Percentiles rank a stretch among this genome's conserved stretches.
Evolutionary conservation across 2,888 invertebrate genomes (phyloP).

Genomic region (Orchesellides sinensis): DNA sequence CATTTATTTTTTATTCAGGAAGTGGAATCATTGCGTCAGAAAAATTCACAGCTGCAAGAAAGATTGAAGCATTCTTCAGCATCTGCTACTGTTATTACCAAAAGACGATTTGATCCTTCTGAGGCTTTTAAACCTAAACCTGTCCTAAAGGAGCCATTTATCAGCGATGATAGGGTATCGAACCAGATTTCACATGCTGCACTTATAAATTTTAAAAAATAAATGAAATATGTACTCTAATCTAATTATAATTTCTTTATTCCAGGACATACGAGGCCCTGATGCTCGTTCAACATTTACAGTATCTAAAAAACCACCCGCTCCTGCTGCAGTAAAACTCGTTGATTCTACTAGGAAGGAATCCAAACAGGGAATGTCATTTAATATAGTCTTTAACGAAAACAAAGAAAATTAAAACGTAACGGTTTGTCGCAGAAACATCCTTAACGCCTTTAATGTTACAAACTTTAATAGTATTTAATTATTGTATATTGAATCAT

Average conservation of each 20-base stretch:
- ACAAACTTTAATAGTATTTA: no score
- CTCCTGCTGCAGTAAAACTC: not conserved
- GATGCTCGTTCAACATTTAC: constrained; percentile 33
- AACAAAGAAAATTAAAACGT: constrained; percentile 46
- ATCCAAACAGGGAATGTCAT: constrained; percentile 27
- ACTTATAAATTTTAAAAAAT: no score
- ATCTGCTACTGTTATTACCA: not conserved
- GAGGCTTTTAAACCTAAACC: constrained; percentile 46
- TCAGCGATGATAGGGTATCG: not conserved
- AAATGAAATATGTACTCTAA: no score
- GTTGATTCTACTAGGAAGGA: constrained; percentile 4
- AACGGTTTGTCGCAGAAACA: no score
- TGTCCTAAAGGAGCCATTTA: constrained; percentile 28
- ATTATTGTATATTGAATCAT: no score
- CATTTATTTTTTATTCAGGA: constrained; percentile 21
- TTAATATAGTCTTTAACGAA: constrained; percentile 26
- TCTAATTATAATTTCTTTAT: not conserved
- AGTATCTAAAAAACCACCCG: not conserved
- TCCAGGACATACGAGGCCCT: constrained; percentile 23
- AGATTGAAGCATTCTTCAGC: constrained; percentile 14
- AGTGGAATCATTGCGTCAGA: not conserved
- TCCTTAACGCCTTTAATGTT: no score
- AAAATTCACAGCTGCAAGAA: constrained; percentile 21
- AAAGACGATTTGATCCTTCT: constrained; percentile 49
- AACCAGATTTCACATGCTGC: no score